Evolutionary conservation across 2,888 invertebrate genomes (phyloP).

Genomic region (Arrhopalites spinosus): DNA sequence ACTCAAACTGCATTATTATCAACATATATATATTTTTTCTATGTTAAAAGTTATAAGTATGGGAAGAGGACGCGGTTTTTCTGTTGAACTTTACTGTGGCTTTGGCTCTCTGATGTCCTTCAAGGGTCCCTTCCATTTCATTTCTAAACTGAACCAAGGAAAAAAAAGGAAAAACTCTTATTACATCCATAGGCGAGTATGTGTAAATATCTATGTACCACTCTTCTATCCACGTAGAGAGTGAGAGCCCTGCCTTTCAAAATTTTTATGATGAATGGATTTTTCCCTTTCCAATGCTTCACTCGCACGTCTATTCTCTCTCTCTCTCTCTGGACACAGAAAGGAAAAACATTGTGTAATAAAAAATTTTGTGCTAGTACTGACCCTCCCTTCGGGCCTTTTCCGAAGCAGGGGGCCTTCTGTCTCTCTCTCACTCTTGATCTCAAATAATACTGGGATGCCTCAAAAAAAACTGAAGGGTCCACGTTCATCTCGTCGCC

Average conservation of each 20-base stretch:
- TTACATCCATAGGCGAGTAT: slow-evolving; percentile 1
- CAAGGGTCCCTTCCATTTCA: slow-evolving; percentile 30
- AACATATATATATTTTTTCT: too few species aligned
- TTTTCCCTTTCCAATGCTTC: slow-evolving; percentile 36
- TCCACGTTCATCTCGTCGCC: slow-evolving; percentile 29
- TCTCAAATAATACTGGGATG: slow-evolving; percentile 12
- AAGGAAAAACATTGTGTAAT: slow-evolving; percentile 40
- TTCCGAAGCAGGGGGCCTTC: slow-evolving; percentile 39
- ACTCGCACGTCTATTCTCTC: slow-evolving; percentile 25
- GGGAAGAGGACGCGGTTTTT: slow-evolving; percentile 4
- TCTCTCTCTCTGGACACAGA: slow-evolving; percentile 31
- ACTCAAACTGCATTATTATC: slow-evolving; percentile 28
- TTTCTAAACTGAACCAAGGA: slow-evolving; percentile 2
- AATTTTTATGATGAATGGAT: slow-evolving; percentile 47
- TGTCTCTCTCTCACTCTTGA: background rate
- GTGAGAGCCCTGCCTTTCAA: slow-evolving; percentile 38
- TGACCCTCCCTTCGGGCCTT: slow-evolving; percentile 41
- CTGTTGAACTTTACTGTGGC: background rate
- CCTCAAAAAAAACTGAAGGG: slow-evolving; percentile 25
- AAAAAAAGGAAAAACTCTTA: slow-evolving; percentile 10
- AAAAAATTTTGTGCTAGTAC: slow-evolving; percentile 30
- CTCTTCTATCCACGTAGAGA: background rate
- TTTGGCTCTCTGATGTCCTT: slow-evolving; percentile 27
- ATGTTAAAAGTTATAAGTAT: background rate
- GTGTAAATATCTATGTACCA: slow-evolving; percentile 15